Evolutionary conservation across 1,140 invertebrate genomes (phyloP), one percentile per base, ranked within the genome.

Genomic region (Chymomyza costata): DNA sequence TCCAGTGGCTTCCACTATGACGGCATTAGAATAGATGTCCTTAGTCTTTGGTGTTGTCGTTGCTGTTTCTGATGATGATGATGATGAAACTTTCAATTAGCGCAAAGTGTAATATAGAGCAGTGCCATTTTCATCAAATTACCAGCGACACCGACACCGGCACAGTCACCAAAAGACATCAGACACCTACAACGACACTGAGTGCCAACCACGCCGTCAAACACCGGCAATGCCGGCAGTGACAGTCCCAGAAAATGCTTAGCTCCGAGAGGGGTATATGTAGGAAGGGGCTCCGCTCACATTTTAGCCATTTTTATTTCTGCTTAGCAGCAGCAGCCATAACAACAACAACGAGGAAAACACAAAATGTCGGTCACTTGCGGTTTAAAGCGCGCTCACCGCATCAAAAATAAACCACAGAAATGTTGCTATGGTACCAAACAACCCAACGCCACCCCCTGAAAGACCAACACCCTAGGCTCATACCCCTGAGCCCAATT

Each of bases 301-400:
- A 62, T 70, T 74, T 73, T 59, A 73, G 69, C 46, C 58, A 76
- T 76, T 74, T 78, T 66, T 67, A 78, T 78, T 76, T 66, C 57
- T 66, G 71, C 62, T 66, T 66, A 71, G 63, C 69, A 47, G 62
- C 66, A 54, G 41, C 44, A 11, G 13, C 30, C 16, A 31, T 25
- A 17, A 35, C 28, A 8, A 28, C 43, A 13, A 51, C 3, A 15
- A 5, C 41, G 41, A 49, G 47, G 54, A n/a, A n/a, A n/a, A 69
- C 71, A 78, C 58, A 80, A 78, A 78, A 78, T 78, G 71, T 78
- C 71, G 71, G 71, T 78, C 71, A 78, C 58, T 78, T 80, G 71
- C 73, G 73, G 71, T 65, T 78, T 71, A 78, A 65, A 61, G 43
- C 41, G 39, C 19, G 39, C 50, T 32, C 47, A 35, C 25, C 57